These are phyloP conservation scores for Zootoca vivipara DNA, from an alignment of 2,113 vertebrate species.

Conservation along the genomic window DNA sequence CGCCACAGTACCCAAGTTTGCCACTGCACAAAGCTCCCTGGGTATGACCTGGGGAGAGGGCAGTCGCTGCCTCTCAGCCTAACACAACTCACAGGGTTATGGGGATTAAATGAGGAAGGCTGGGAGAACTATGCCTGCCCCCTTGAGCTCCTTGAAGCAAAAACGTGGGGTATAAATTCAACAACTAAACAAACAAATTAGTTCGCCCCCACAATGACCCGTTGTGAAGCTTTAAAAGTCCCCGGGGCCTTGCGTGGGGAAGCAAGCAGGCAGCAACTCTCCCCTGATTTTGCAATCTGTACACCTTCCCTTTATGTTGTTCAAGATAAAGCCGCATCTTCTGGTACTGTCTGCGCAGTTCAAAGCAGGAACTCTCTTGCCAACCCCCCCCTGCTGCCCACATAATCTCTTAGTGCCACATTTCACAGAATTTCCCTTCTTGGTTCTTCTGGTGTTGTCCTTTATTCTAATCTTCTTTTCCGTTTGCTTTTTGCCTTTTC, in stretches of 20 bases:
- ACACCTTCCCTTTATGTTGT: too few species aligned
- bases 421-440: not conserved
- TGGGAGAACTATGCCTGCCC: too few species aligned
- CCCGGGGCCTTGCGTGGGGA: not conserved
- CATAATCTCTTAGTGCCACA: not conserved
- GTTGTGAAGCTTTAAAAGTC: not conserved
- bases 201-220: not conserved
- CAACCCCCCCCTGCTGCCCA: rapidly evolving
- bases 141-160: too few species aligned
- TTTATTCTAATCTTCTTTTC: constrained; percentile 45
- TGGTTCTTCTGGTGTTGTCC: constrained; percentile 24
- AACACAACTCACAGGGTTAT: too few species aligned
- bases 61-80: too few species aligned
- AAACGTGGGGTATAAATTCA: too few species aligned
- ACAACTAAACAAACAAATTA: too few species aligned
- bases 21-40: too few species aligned
- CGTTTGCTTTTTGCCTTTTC: constrained; percentile 41
- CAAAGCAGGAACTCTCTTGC: not conserved
- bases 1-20: too few species aligned
- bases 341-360: not conserved
- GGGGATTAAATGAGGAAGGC: too few species aligned
- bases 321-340: not conserved
- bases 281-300: not conserved
- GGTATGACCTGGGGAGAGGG: too few species aligned
- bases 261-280: not conserved